Percentiles rank a stretch among this genome's conserved stretches.
Conservation (phyloP, 2,888 invertebrate genomes). For the Sarcophaga caerulescens region DNA sequence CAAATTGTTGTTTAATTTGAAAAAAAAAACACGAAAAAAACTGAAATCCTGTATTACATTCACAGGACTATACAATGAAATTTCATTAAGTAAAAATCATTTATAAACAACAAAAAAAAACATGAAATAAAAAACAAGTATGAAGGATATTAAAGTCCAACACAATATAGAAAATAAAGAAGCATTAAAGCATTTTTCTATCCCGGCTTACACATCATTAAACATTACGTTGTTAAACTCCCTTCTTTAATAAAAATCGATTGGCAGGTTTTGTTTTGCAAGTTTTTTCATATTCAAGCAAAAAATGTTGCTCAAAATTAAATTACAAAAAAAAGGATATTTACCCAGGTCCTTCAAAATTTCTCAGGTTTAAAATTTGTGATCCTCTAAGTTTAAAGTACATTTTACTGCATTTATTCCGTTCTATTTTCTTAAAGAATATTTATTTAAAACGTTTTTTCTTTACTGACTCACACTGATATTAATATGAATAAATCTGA, state of each 20-base stretch:
- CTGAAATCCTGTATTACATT: constrained; percentile 27
- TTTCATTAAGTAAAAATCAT: constrained; percentile 35
- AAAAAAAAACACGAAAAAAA: no score
- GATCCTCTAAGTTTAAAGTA: no score
- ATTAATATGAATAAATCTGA: no score
- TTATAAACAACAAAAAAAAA: constrained; percentile 5
- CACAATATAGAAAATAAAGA: constrained; percentile 20
- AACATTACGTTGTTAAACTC: constrained; percentile 13
- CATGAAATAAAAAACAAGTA: neutral
- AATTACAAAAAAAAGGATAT: no score
- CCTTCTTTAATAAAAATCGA: neutral
- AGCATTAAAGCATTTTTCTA: constrained; percentile 7
- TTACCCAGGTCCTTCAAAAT: no score
- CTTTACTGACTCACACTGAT: no score
- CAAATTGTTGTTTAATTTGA: neutral
- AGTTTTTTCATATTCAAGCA: neutral
- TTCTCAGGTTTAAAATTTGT: no score
- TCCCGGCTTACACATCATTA: constrained; percentile 42
- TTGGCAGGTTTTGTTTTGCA: neutral
- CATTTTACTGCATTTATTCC: no score
- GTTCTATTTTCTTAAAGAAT: no score
- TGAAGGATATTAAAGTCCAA: constrained; percentile 43
- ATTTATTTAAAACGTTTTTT: no score
- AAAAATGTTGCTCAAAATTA: neutral
- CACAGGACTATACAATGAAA: constrained; percentile 35